Evolutionary conservation across 64 coral and sea anemone genomes (phyloP).

Genomic region (Exaiptasia diaphana): DNA sequence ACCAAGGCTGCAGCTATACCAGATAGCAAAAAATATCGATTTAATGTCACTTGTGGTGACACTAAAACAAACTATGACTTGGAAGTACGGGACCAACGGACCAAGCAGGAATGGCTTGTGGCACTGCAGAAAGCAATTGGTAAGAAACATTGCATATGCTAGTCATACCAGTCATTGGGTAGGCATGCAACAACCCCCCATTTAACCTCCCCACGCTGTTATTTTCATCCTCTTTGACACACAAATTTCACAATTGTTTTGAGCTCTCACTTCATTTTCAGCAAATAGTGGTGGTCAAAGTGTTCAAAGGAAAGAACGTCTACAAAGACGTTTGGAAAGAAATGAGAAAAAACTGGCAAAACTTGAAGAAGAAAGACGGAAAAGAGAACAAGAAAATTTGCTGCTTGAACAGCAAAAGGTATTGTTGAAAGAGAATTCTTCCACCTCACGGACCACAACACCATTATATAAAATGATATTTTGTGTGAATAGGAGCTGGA

Average conservation of each 20-base stretch:
- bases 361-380: slow-evolving; percentile 66
- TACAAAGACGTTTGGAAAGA: slow-evolving; percentile 68
- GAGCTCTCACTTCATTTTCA: not conserved
- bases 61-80: slow-evolving; percentile 66
- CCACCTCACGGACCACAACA: not conserved
- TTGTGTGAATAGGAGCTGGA: slow-evolving; percentile 58
- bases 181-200: not conserved
- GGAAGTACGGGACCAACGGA: slow-evolving; percentile 73
- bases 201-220: not conserved
- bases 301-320: slow-evolving; percentile 64
- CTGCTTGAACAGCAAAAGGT: slow-evolving; percentile 72
- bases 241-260: not conserved
- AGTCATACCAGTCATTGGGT: not conserved
- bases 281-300: slow-evolving; percentile 62
- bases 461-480: not conserved
- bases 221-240: not conserved
- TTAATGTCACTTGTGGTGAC: slow-evolving; percentile 66
- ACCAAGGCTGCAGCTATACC: slow-evolving; percentile 57
- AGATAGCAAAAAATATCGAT: slow-evolving; percentile 56
- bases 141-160: slow-evolving; percentile 19
- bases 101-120: slow-evolving; percentile 84
- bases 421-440: not conserved
- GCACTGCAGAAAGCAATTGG: slow-evolving; percentile 87
- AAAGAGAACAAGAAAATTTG: slow-evolving; percentile 77
- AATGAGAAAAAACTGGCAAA: slow-evolving; percentile 66